phyloP scores from a whole-genome alignment of 2,113 vertebrate genomes.

The Hypomesus transpacificus region DNA sequence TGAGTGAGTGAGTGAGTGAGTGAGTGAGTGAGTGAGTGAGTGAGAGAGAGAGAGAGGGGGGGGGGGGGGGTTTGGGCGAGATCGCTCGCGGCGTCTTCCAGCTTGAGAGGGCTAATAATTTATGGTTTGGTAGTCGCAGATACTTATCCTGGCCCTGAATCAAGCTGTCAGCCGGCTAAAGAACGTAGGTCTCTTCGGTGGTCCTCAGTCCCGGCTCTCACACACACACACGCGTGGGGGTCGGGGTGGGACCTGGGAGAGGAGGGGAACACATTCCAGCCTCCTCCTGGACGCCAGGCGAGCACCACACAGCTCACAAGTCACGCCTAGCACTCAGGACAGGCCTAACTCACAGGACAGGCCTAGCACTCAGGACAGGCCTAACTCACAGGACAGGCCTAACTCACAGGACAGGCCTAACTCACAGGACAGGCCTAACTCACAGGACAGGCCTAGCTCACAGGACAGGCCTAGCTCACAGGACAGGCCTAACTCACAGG shows the following conservation, averaged over 20 bases:
- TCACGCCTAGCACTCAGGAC: no score
- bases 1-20: conserved; percentile 8
- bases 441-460: no score
- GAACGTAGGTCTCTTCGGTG: conserved; percentile 15
- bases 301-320: background rate
- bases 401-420: no score
- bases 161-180: conserved; percentile 25
- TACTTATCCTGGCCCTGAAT: conserved; percentile 36
- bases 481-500: no score
- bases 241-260: background rate
- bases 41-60: conserved; percentile 1
- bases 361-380: no score
- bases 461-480: no score
- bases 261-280: background rate
- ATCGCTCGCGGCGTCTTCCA: conserved; percentile 46
- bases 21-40: conserved; percentile 29
- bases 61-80: conserved; percentile 34
- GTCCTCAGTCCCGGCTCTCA: conserved; percentile 16
- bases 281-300: background rate
- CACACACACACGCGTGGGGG: conserved; percentile 1
- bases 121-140: conserved; percentile 34
- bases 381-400: no score
- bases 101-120: conserved; percentile 56
- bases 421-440: no score
- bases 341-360: no score